Evolutionary conservation across 1,140 invertebrate species (phyloP), one percentile per base, ranked within the genome.

Genomic region (Caenorhabditis remanei): DNA sequence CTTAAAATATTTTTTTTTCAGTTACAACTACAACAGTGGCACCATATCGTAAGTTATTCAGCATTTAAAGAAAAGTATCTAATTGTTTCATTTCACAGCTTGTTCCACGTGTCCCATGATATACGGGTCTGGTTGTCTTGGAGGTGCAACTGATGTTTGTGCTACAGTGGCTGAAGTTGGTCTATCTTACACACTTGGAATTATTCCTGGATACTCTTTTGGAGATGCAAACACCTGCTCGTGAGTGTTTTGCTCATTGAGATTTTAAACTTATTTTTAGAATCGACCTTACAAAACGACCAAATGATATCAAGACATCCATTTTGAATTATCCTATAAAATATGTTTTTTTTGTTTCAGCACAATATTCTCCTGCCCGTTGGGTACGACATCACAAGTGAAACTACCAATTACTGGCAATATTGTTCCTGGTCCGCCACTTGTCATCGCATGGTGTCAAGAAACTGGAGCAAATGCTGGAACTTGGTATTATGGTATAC

Each of bases 141-240:
- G 65, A 19, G 65, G 65, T 32, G 65, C 41, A 46, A 71, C 65
- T 19, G 65, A 71, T 71, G 65, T 71, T 4, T 71, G 65, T 71
- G 65, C 65, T 19, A 71, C 65, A 71, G 65, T n/a, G 4, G 65
- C 65, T 19, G 21, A 71, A 46, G 65, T 71, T 1, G 65, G 65
- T 5, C 7, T 71, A 19, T 16, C 7, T 1, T 71, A 71, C 14
- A 71, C 65, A 16, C 19, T 71, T 19, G 65, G 65, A 71, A 8
- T 71, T 14, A 71, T 71, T 7, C 40, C 65, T 19, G 65, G 65
- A 19, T 71, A 71, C n/a, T 16, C 13, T 8, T 71, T 19, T 46
- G 65, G 65, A 43, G 65, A 71, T 71, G 40, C 40, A 11, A 46
- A 71, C 8, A 71, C 65, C 19, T 71, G 65, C 41, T 71, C 65